A percentile compares a stretch with the other conserved stretches of the same genome.
Evolutionary conservation across 2,888 invertebrate species (phyloP).

Genomic region (Linnaemya tessellans): DNA sequence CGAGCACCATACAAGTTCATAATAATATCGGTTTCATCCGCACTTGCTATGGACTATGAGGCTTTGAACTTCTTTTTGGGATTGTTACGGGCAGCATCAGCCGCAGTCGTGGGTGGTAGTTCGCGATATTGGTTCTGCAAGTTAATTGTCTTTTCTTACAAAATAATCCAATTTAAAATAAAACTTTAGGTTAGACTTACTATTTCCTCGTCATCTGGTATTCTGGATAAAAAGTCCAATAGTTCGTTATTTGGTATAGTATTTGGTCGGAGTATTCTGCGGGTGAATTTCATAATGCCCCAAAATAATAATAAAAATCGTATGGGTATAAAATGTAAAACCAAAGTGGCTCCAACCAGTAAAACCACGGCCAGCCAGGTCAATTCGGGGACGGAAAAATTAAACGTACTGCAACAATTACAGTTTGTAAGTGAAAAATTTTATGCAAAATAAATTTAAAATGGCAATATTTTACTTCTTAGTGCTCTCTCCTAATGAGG

Average conservation of each 20-base stretch:
- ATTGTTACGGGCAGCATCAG: slow-evolving; percentile 80
- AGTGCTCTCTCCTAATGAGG: slow-evolving; percentile 95
- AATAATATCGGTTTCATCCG: slow-evolving; percentile 76
- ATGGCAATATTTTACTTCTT: slow-evolving; percentile 89
- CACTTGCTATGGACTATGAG: slow-evolving; percentile 81
- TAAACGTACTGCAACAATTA: slow-evolving; percentile 90
- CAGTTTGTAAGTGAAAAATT: neutral
- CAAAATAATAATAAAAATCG: slow-evolving; percentile 95
- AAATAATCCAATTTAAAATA: neutral
- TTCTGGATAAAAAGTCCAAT: slow-evolving; percentile 95
- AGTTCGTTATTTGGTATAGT: slow-evolving; percentile 98
- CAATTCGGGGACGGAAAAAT: slow-evolving; percentile 98
- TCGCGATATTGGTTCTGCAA: slow-evolving; percentile 82
- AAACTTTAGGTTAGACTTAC: slow-evolving; percentile 85
- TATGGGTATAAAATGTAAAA: slow-evolving; percentile 94
- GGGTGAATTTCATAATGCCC: slow-evolving; percentile 98
- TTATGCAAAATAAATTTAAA: neutral
- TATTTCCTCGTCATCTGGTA: slow-evolving; percentile 96
- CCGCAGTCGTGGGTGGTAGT: slow-evolving; percentile 79
- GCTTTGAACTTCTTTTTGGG: slow-evolving; percentile 82
- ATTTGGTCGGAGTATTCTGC: slow-evolving; percentile 95
- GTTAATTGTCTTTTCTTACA: neutral
- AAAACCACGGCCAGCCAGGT: slow-evolving; percentile 95
- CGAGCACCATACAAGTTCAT: slow-evolving; percentile 69
- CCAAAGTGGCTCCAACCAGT: slow-evolving; percentile 88